Evolutionary conservation across 2,888 invertebrate genomes (phyloP).

Genomic region (Habroteleia sp.): DNA sequence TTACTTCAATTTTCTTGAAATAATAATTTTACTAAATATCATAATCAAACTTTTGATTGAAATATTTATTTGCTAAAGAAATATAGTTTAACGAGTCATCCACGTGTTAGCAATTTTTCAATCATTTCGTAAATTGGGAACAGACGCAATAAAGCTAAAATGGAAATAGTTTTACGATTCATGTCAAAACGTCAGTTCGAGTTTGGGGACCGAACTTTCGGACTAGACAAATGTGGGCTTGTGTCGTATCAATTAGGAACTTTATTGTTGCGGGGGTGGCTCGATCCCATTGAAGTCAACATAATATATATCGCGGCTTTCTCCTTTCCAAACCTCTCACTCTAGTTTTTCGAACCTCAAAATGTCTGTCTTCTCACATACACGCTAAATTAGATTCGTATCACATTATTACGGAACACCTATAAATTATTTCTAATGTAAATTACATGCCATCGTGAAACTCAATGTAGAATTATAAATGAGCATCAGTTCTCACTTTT

Average conservation of each 20-base stretch:
- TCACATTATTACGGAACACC: slow-evolving; percentile 30
- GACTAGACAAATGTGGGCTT: slow-evolving; percentile 66
- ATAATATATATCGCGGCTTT: slow-evolving; percentile 71
- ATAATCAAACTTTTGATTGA: not conserved
- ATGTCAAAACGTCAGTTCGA: slow-evolving; percentile 35
- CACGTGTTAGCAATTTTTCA: slow-evolving; percentile 17
- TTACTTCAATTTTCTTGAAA: not conserved
- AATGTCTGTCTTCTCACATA: slow-evolving; percentile 16
- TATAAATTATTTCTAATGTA: slow-evolving; percentile 31
- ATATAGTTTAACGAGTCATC: no score
- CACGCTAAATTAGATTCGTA: slow-evolving; percentile 41
- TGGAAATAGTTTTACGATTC: slow-evolving; percentile 33
- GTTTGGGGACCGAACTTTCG: slow-evolving; percentile 43
- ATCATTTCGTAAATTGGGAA: slow-evolving; percentile 9
- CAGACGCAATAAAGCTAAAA: slow-evolving; percentile 17
- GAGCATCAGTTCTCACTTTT: slow-evolving; percentile 7
- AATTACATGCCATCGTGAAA: slow-evolving; percentile 5
- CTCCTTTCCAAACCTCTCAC: slow-evolving; percentile 22
- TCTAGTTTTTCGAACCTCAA: slow-evolving; percentile 29
- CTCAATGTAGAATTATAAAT: not conserved
- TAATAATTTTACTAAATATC: not conserved
- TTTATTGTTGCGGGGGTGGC: slow-evolving; percentile 73
- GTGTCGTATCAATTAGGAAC: slow-evolving; percentile 75
- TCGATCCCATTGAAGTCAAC: slow-evolving; percentile 69
- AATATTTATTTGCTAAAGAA: no score